Evolutionary conservation across 2,113 vertebrate genomes (phyloP).

Genomic region (Lagenorhynchus albirostris): DNA sequence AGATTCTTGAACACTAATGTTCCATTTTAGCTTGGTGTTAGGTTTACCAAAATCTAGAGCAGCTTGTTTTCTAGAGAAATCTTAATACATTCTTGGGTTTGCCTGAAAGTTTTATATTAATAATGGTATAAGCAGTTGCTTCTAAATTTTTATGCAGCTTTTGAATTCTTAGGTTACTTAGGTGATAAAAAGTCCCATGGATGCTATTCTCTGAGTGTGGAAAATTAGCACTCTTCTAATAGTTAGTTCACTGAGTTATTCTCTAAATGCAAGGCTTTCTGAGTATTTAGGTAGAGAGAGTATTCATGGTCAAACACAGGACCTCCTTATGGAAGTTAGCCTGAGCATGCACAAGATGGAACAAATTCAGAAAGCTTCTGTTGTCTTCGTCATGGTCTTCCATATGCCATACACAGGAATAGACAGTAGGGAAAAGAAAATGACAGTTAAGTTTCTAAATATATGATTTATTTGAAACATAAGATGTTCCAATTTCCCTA

Average conservation of each 20-base stretch:
- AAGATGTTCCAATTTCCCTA: not conserved
- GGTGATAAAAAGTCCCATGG: not conserved
- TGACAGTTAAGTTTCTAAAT: not conserved
- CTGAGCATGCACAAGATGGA: conserved; percentile 88
- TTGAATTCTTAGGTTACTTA: not conserved
- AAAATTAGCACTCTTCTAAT: not conserved
- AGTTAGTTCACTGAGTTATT: not conserved
- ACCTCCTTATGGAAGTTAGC: conserved; percentile 91
- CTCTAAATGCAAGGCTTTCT: not conserved
- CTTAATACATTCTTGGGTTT: not conserved
- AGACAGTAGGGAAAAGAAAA: conserved; percentile 4
- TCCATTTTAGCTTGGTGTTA: not conserved
- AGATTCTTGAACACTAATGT: not conserved
- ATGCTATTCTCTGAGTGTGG: not conserved
- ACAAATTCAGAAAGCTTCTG: conserved; percentile 84
- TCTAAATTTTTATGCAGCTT: conserved; percentile 24
- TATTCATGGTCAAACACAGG: conserved; percentile 79
- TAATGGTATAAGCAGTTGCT: conserved; percentile 4
- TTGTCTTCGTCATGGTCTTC: conserved; percentile 80
- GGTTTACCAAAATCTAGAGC: conserved; percentile 26
- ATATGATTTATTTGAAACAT: not conserved
- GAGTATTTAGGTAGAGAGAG: conserved; percentile 37
- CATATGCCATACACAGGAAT: conserved; percentile 48
- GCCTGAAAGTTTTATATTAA: conserved; percentile 37
- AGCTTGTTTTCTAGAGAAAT: conserved; percentile 41